phyloP scores from a whole-genome alignment of 2,797 vertebrate genomes.

The Parambassis ranga region DNA sequence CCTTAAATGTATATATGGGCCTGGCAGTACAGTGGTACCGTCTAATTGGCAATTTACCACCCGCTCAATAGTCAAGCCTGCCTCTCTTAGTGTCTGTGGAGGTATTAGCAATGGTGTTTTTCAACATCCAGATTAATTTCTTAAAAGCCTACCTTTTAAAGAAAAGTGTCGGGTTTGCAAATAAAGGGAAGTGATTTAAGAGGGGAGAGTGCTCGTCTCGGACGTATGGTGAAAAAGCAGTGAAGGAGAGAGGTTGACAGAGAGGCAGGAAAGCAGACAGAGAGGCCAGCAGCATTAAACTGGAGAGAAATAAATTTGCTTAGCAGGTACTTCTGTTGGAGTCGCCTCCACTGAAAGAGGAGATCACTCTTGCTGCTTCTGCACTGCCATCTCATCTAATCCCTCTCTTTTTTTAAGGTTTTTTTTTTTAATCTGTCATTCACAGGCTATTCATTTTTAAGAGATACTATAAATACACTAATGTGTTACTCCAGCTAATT shows the following conservation, averaged over 20 bases:
- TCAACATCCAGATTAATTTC: conserved; percentile 68
- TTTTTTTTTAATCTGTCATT: conserved; percentile 49
- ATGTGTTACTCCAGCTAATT: not conserved
- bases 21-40: conserved; percentile 51
- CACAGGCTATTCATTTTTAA: conserved; percentile 54
- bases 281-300: conserved; percentile 50
- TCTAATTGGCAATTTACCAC: conserved; percentile 77
- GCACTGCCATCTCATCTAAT: conserved; percentile 53
- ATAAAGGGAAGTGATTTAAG: conserved; percentile 66
- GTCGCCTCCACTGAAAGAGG: conserved; percentile 53
- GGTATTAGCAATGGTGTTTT: conserved; percentile 53
- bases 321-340: conserved; percentile 63
- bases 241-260: not conserved
- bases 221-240: conserved; percentile 54
- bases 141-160: conserved; percentile 57
- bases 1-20: conserved; percentile 53
- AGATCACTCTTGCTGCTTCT: conserved; percentile 57
- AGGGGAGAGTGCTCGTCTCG: conserved; percentile 47
- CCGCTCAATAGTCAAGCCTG: conserved; percentile 53
- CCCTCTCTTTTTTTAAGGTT: conserved; percentile 20
- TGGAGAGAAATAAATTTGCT: conserved; percentile 66
- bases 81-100: conserved; percentile 44
- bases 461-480: conserved; percentile 29
- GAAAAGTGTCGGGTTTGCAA: conserved; percentile 59
- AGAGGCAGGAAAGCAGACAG: not conserved